Evolutionary conservation across 1,140 invertebrate species (phyloP).

Genomic region (Bombus soroeensis): DNA sequence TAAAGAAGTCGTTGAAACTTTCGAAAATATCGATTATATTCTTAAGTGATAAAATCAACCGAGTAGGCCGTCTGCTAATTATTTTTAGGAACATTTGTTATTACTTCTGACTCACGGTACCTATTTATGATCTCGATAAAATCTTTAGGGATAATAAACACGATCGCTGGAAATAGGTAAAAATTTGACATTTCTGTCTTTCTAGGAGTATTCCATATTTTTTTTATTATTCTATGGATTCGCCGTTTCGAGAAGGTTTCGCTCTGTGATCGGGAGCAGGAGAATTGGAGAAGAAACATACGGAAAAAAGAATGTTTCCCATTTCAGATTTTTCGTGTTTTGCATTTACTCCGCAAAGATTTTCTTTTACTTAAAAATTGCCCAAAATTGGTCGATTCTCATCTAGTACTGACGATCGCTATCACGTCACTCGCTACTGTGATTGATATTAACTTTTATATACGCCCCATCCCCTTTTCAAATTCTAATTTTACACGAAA

Average conservation of each 20-base stretch:
- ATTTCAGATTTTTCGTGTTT: too few relatives aligned
- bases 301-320: too few relatives aligned
- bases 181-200: not conserved
- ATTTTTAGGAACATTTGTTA: not conserved
- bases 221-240: not conserved
- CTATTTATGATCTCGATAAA: not conserved
- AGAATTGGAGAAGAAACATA: too few relatives aligned
- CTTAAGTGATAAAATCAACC: not conserved
- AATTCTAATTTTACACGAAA: not conserved
- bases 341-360: too few relatives aligned
- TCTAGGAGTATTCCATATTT: not conserved
- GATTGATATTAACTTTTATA: too few relatives aligned
- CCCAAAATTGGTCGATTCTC: too few relatives aligned
- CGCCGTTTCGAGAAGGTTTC: too few relatives aligned
- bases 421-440: too few relatives aligned
- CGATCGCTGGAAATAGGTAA: too few relatives aligned
- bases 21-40: not conserved
- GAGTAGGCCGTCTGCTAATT: not conserved
- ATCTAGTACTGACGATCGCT: too few relatives aligned
- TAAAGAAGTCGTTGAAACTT: not conserved
- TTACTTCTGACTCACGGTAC: not conserved
- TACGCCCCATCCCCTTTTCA: not conserved
- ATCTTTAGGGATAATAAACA: not conserved
- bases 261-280: too few relatives aligned
- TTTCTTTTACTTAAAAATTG: too few relatives aligned